Percentiles rank a stretch among this genome's conserved stretches.
Evolutionary conservation across 1,140 invertebrate species (phyloP).

Genomic region (Theocolax elegans): DNA sequence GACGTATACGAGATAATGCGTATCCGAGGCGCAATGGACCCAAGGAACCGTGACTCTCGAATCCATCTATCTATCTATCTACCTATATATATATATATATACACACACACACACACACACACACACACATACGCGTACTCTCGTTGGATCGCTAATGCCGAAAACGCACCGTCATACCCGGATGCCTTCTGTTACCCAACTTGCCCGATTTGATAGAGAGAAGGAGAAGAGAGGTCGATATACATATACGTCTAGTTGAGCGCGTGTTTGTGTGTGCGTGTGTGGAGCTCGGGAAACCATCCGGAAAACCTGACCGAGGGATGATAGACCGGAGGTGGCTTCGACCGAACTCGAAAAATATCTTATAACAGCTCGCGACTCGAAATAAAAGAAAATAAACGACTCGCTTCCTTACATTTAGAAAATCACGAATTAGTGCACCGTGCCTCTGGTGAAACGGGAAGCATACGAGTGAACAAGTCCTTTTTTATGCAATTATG

Average conservation of each 20-base stretch:
- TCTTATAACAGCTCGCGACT: background rate
- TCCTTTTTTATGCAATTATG: constrained; percentile 30
- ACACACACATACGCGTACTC: background rate
- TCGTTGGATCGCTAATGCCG: constrained; percentile 31
- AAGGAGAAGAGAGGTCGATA: background rate
- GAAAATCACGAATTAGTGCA: no score
- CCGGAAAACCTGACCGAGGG: no score
- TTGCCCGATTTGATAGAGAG: background rate
- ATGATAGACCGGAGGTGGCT: background rate
- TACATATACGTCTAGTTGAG: no score
- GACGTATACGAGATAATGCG: constrained; percentile 14
- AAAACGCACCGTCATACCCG: constrained; percentile 61
- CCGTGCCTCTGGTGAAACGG: background rate
- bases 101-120: no score
- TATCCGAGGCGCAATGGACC: constrained; percentile 23
- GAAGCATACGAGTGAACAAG: background rate
- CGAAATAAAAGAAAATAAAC: background rate
- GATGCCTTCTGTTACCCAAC: constrained; percentile 57
- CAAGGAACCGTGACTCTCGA: constrained; percentile 41
- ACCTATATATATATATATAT: no score
- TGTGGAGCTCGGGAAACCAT: no score
- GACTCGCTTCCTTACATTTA: background rate
- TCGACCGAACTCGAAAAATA: background rate
- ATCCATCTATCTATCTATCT: no score
- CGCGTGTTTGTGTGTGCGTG: no score